A percentile compares a stretch with the other conserved stretches of the same genome.
Evolutionary conservation across 2,888 invertebrate species (phyloP).

Genomic region (Amphimallon solstitiale): DNA sequence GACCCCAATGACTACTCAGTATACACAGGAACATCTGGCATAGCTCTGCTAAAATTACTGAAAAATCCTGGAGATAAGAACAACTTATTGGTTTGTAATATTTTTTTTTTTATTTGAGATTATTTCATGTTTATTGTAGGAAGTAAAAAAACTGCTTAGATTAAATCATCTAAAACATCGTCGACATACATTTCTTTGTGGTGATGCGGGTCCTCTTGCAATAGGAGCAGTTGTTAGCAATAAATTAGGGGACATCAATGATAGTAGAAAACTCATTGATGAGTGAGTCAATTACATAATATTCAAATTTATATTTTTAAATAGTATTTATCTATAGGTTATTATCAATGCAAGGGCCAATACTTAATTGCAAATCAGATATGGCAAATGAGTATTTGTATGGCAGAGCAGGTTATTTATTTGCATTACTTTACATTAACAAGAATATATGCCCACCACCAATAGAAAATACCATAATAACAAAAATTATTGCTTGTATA

Average conservation of each 20-base stretch:
- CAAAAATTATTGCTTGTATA: constrained; percentile 71
- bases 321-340: constrained; percentile 66
- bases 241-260: constrained; percentile 66
- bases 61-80: constrained; percentile 52
- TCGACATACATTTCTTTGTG: constrained; percentile 74
- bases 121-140: constrained; percentile 54
- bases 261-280: constrained; percentile 64
- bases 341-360: constrained; percentile 64
- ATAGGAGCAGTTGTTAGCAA: constrained; percentile 70
- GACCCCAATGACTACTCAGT: constrained; percentile 71
- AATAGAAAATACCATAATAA: constrained; percentile 69
- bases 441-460: constrained; percentile 70
- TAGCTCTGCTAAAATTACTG: constrained; percentile 73
- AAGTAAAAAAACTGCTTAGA: constrained; percentile 62
- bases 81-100: constrained; percentile 52
- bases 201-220: constrained; percentile 75
- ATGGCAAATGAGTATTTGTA: constrained; percentile 86
- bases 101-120: not conserved
- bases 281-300: constrained; percentile 61
- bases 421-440: constrained; percentile 79
- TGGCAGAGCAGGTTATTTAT: constrained; percentile 86
- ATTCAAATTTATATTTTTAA: constrained; percentile 1
- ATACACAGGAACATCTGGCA: constrained; percentile 81
- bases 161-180: constrained; percentile 62
- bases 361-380: constrained; percentile 65